Base-by-base conservation (phyloP, 2,113 vertebrate genomes). In the Delphinus delphis region DNA sequence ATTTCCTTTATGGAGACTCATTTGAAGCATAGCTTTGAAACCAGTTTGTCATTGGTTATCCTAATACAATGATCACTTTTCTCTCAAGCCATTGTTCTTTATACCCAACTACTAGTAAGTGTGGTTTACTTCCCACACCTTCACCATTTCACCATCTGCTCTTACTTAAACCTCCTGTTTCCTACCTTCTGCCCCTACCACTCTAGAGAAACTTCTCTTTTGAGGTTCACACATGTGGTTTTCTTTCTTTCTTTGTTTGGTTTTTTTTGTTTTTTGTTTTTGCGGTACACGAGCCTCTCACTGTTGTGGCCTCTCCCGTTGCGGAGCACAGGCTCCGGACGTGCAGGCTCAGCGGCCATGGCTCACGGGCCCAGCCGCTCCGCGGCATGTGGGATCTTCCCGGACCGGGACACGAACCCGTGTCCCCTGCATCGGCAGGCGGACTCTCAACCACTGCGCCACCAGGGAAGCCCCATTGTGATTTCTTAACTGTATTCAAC, bases 121-220 rank as follows among this genome's bases (percentile, higher is more conserved):
- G 3, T 2, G 21, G 21, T 17, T 44, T 21, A 2, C 62, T 82
- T 90, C 26, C 38, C 47, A 38, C 14, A 8, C 36, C 0, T 25
- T 44, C 26, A 17, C 47, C 14, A 10, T 95, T 68, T 87, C 81
- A n/a, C n/a, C 62, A 67, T 41, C 62, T 25, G 1, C 28, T 87
- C 26, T 63, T 50, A 53, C 26, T 60, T 60, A 58, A 93, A 0
- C n/a, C 33, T 20, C 17, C 26, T 4, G 0, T 79, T 82, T 93
- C 84, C 55, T 77, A 90, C 65, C 60, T 13, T 82, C 47, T 58
- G 62, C 15, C 62, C 62, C 65, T 8, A 1, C 63, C 23, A 18
- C 41, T 41, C 20, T 28, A 81, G 82, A 76, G 44, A 89, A 97
- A 77, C 90, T 76, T 90, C 41, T 41, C 79, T 68, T 90, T 85